Evolutionary conservation across 2,888 invertebrate genomes (phyloP).

Genomic region (Dryobota labecula): DNA sequence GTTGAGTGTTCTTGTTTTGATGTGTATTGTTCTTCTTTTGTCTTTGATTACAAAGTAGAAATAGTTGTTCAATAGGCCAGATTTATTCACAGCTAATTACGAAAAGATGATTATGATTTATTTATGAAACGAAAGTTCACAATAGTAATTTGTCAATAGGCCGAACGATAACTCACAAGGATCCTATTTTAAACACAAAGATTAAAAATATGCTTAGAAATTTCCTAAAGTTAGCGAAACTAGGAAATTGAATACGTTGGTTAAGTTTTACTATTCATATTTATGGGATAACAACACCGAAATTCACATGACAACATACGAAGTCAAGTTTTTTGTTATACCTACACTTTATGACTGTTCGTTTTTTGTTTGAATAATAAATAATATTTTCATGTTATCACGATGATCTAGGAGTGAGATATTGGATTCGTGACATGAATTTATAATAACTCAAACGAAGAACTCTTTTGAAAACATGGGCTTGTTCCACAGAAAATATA

Average conservation of each 20-base stretch:
- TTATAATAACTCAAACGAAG: slow-evolving; percentile 29
- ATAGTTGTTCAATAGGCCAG: neutral
- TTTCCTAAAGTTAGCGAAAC: neutral
- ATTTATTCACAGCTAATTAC: neutral
- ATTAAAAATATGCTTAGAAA: neutral
- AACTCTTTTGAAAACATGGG: slow-evolving; percentile 5
- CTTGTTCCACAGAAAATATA: slow-evolving; percentile 15
- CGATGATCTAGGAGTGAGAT: slow-evolving; percentile 40
- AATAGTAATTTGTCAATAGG: neutral
- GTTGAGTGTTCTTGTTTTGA: slow-evolving; percentile 8
- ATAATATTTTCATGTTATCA: slow-evolving; percentile 31
- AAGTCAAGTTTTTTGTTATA: slow-evolving; percentile 6
- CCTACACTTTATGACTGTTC: slow-evolving; percentile 20
- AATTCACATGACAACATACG: neutral
- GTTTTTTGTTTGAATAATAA: slow-evolving; percentile 37
- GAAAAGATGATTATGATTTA: too few relatives aligned
- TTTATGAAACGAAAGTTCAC: neutral
- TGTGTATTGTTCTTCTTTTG: slow-evolving; percentile 15
- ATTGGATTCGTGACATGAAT: slow-evolving; percentile 52
- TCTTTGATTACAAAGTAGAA: neutral
- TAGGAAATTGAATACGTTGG: slow-evolving; percentile 7
- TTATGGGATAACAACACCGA: slow-evolving; percentile 12
- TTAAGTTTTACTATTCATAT: slow-evolving; percentile 18
- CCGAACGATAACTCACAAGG: neutral
- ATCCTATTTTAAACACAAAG: too few relatives aligned